Percentiles rank a stretch among this genome's conserved stretches.
Evolutionary conservation across 2,888 invertebrate species (phyloP).

Genomic region (Tortrix viridana): DNA sequence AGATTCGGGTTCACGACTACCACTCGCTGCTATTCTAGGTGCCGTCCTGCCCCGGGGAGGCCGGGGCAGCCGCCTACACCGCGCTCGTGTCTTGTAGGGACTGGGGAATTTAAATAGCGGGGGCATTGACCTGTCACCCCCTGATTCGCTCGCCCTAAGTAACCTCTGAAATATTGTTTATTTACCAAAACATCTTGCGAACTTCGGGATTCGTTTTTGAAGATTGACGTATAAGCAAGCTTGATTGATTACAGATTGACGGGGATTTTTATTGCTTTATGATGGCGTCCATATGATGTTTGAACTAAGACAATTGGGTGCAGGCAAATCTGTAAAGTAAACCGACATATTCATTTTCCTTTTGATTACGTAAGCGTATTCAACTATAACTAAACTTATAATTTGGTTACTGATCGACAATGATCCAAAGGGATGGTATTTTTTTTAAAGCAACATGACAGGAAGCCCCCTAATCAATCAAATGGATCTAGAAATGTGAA

Average conservation of each 20-base stretch:
- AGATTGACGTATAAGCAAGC: conserved; percentile 2
- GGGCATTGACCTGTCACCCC: conserved; percentile 75
- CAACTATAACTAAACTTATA: too few relatives aligned
- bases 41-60: conserved; percentile 17
- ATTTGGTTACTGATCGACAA: too few relatives aligned
- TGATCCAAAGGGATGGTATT: too few relatives aligned
- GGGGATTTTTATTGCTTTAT: too few relatives aligned
- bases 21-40: conserved; percentile 10
- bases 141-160: conserved; percentile 57
- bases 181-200: conserved; percentile 37
- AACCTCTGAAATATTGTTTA: conserved; percentile 50
- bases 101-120: conserved; percentile 58
- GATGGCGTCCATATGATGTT: too few relatives aligned
- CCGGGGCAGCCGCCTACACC: conserved; percentile 50
- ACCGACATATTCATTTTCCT: too few relatives aligned
- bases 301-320: too few relatives aligned
- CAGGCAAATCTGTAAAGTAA: too few relatives aligned
- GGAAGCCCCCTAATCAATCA: neutral
- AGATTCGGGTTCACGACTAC: conserved; percentile 16
- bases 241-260: neutral
- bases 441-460: neutral
- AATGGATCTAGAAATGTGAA: conserved; percentile 17
- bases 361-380: too few relatives aligned
- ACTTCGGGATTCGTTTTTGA: conserved; percentile 29
- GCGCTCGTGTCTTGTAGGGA: conserved; percentile 61